These are phyloP conservation scores for zebrafish (Danio rerio) DNA, from an alignment of 2,113 vertebrate genomes.

Conservation along the genomic window GRCz12tu NC_133178.1:28586501-28587000, in stretches of 20 bases:
- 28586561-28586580: constrained; percentile 69
- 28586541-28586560: constrained; percentile 70
- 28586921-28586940: background rate
- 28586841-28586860: constrained; percentile 6
- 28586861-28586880: constrained; percentile 8
- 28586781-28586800: constrained; percentile 25
- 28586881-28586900: constrained; percentile 3
- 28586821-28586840: constrained; percentile 15
- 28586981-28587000: too few species aligned
- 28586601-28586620: constrained; percentile 76
- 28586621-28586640: constrained; percentile 64
- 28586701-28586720: constrained; percentile 37
- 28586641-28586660: constrained; percentile 59
- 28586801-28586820: background rate
- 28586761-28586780: constrained; percentile 7
- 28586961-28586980: background rate
- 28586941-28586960: background rate
- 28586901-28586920: background rate
- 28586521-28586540: constrained; percentile 55
- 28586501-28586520: constrained; percentile 33
- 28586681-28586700: constrained; percentile 33
- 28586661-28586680: constrained; percentile 53
- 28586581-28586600: constrained; percentile 80
- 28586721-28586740: constrained; percentile 25
- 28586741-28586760: constrained; percentile 7